Conservation (phyloP, 2,797 vertebrate genomes). For the Heteromormyrus szaboi region DNA sequence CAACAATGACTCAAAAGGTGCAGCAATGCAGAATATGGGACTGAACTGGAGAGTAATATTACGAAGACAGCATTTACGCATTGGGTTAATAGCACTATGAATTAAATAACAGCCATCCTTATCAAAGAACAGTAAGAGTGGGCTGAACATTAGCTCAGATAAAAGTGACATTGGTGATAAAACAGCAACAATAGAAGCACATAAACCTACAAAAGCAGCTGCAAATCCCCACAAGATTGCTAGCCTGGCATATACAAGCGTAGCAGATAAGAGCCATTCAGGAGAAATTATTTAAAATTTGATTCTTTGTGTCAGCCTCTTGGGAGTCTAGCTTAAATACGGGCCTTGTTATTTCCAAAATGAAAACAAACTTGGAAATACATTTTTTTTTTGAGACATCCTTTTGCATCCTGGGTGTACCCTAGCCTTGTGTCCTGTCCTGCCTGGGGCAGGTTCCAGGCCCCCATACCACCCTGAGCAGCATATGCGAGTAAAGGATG, state of each 20-base stretch:
- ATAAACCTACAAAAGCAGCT: conserved; percentile 2
- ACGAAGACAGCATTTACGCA: not conserved
- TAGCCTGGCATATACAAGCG: not conserved
- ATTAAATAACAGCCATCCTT: conserved; percentile 4
- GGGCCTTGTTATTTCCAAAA: not conserved
- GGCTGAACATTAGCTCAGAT: conserved; percentile 22
- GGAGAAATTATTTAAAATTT: conserved; percentile 1
- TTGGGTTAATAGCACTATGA: not conserved
- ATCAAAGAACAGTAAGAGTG: not conserved
- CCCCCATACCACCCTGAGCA: not conserved
- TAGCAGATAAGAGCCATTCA: conserved; percentile 9
- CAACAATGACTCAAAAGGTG: not conserved
- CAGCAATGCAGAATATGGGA: not conserved
- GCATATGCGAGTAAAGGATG: not conserved
- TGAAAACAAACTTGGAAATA: not conserved
- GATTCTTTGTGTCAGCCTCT: not conserved
- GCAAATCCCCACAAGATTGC: not conserved
- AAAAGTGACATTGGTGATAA: conserved; percentile 25
- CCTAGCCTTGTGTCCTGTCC: not conserved
- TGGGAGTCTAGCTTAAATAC: not conserved
- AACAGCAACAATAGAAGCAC: conserved; percentile 27
- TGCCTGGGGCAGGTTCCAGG: not conserved
- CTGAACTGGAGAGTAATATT: not conserved
- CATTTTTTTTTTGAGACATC: not conserved
- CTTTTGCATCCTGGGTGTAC: not conserved